phyloP scores from a whole-genome alignment of 2,113 vertebrate genomes.

The Catharus fuscescens region DNA sequence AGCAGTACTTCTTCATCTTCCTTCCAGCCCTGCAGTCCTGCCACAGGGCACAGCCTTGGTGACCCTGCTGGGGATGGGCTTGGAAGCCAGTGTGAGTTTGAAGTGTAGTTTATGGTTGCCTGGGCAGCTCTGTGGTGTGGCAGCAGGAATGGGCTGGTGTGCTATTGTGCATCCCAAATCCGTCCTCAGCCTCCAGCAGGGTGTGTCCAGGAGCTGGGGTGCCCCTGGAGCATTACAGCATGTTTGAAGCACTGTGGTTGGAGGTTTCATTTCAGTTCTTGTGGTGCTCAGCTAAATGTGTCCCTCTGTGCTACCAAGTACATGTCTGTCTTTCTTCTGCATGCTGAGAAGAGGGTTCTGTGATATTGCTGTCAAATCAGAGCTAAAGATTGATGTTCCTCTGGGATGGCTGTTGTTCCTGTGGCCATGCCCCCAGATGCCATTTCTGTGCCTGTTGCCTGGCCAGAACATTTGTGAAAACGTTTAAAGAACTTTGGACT shows the following conservation, averaged over 20 bases:
- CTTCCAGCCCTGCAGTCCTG: background rate
- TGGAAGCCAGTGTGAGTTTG: background rate
- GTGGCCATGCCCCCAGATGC: background rate
- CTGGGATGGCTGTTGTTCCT: background rate
- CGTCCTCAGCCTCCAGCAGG: background rate
- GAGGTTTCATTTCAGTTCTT: background rate
- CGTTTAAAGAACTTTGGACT: background rate
- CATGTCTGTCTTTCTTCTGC: background rate
- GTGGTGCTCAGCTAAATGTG: background rate
- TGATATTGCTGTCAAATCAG: background rate
- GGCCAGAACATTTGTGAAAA: background rate
- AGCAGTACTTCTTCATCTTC: background rate
- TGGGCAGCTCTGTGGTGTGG: background rate
- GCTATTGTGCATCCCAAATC: background rate
- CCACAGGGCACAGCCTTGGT: fast-evolving
- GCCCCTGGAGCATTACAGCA: background rate
- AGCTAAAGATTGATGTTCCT: background rate
- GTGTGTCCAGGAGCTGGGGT: fast-evolving
- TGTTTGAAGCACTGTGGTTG: background rate
- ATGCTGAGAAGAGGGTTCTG: background rate
- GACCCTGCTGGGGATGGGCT: background rate
- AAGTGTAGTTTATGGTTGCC: background rate
- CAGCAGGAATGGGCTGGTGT: background rate
- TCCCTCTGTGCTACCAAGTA: background rate
- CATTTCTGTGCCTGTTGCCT: background rate